A percentile compares a stretch with the other conserved stretches of the same genome.
Evolutionary conservation across 35 echinoderm and acorn worm genomes (phyloP).

Genomic region (Apostichopus californicus): DNA sequence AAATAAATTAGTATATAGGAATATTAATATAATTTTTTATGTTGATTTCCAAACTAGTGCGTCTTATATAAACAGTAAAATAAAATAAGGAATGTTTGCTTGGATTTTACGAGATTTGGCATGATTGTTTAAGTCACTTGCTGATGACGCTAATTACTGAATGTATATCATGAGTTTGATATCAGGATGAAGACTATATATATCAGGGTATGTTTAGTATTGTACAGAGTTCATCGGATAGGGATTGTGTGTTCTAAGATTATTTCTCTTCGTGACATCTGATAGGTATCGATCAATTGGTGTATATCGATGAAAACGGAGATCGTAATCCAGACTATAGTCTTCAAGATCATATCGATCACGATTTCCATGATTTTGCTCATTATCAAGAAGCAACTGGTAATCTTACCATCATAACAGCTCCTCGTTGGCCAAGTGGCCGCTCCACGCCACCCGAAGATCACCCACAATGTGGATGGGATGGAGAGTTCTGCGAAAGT

Average conservation of each 20-base stretch:
- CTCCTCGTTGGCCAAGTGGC: slow-evolving; percentile 52
- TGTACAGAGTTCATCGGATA: neutral
- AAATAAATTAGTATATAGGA: no score
- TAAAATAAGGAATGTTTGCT: no score
- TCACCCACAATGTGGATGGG: slow-evolving; percentile 73
- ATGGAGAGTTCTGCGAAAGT: slow-evolving; percentile 55
- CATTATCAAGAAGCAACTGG: slow-evolving; percentile 58
- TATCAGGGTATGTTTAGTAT: neutral
- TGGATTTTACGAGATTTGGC: no score
- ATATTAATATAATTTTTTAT: no score
- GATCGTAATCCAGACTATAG: slow-evolving; percentile 73
- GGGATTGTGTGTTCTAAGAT: no score
- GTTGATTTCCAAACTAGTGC: no score
- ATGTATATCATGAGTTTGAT: neutral
- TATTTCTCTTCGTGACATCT: neutral
- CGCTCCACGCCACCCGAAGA: neutral
- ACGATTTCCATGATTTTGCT: slow-evolving; percentile 50
- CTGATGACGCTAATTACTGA: neutral
- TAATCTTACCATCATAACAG: neutral
- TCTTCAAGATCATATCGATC: slow-evolving; percentile 55
- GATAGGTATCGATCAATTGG: slow-evolving; percentile 54
- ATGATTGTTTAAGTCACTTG: neutral
- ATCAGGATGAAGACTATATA: no score
- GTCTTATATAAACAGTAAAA: no score
- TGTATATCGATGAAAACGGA: slow-evolving; percentile 65